Evolutionary conservation across 1,140 invertebrate species (phyloP), one percentile per base, ranked within the genome.

Genomic region (Cyrtorhinus lividipennis): DNA sequence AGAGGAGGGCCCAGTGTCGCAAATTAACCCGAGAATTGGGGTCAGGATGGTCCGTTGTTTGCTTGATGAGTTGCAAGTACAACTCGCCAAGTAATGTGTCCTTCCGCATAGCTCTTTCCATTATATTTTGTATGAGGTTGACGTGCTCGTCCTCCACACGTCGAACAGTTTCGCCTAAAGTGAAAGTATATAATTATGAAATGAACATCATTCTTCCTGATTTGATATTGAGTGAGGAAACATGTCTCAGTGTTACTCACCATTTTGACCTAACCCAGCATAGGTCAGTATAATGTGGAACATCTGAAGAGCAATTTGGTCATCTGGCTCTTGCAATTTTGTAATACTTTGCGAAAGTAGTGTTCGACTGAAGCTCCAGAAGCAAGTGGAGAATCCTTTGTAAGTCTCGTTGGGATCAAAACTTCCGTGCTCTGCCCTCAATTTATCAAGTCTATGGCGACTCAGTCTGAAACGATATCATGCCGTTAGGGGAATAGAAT

Each of bases 11-110:
- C 93, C 94, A 98, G 73, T 95, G 90, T 22, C 91, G 80, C 2
- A 89, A 73, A 72, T 92, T 92, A 0, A 92, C 88, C 53, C 86
- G 75, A 38, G 89, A 92, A 71, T 90, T 91, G 0, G 91, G 90
- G 78, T 95, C 92, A 15, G 87, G 82, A 76, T 90, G 86, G 69
- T 95, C 92, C 0, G 92, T 95, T 0, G 92, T 96, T 78, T 92
- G 85, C 75, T 93, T 96, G 56, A 96, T 90, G 2, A 97, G 78
- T 71, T 96, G 92, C 44, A 96, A 79, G 72, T 92, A 96, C 53
- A 95, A 76, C 76, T 98, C 94, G 67, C 90, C 91, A 15, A 95
- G 77, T 18, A 96, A 74, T 45, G 83, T 80, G 70, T 95, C 92
- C 67, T 89, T 90, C 63, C 87, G 79, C 86, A 95, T 87, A 67